These are phyloP conservation scores for Sardinella longiceps DNA, from an alignment of 2,797 vertebrate genomes.

Conservation along the genomic window DNA sequence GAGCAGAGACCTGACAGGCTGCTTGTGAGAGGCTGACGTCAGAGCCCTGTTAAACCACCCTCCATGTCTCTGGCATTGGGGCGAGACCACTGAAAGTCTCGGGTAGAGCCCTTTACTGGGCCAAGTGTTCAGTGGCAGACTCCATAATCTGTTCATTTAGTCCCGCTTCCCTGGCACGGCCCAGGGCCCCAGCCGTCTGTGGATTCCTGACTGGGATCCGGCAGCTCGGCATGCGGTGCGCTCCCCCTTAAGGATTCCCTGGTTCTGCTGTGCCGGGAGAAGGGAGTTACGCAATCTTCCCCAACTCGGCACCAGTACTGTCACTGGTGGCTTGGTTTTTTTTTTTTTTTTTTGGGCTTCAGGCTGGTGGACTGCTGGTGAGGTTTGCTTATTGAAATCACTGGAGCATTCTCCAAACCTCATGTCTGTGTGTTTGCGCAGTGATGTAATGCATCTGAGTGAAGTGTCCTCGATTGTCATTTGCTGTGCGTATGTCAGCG, in stretches of 20 bases:
- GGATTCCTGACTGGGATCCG: constrained; percentile 71
- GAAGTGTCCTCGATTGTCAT: constrained; percentile 15
- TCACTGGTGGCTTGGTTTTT: not conserved
- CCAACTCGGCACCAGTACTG: constrained; percentile 22
- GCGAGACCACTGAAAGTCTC: constrained; percentile 60
- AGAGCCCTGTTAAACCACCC: constrained; percentile 65
- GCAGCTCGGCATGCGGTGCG: constrained; percentile 56
- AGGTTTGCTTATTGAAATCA: constrained; percentile 27
- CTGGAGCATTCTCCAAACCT: constrained; percentile 11
- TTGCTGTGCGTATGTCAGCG: not conserved
- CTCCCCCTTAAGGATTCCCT: constrained; percentile 69
- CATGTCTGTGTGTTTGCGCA: constrained; percentile 11
- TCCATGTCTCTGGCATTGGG: constrained; percentile 63
- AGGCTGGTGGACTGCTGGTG: constrained; percentile 21
- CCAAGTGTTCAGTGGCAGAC: constrained; percentile 70
- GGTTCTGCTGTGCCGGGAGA: constrained; percentile 48
- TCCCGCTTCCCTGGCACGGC: constrained; percentile 52
- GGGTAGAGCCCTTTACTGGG: constrained; percentile 69
- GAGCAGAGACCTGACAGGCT: constrained; percentile 59
- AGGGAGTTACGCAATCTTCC: constrained; percentile 39
- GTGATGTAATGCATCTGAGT: constrained; percentile 9
- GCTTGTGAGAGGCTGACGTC: constrained; percentile 68
- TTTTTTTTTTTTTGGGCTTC: not conserved
- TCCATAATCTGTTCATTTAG: constrained; percentile 74
- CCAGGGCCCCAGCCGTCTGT: constrained; percentile 52